A percentile compares a stretch with the other conserved stretches of the same genome.
phyloP scores from a whole-genome alignment of 2,113 vertebrate genomes.

The Conger conger region DNA sequence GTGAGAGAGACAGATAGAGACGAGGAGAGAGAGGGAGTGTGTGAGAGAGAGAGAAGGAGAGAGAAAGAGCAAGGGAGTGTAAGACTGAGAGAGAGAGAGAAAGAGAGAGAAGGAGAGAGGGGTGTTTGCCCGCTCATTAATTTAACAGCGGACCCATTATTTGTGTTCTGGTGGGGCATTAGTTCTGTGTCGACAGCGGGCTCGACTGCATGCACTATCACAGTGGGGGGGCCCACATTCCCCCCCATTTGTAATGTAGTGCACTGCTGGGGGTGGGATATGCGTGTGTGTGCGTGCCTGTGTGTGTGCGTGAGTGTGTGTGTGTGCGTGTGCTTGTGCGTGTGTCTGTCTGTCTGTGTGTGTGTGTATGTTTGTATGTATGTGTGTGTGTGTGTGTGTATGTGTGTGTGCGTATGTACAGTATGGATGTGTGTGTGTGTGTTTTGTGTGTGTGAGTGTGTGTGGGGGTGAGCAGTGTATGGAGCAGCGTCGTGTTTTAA shows the following conservation, averaged over 20 bases:
- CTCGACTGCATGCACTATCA: constrained; percentile 51
- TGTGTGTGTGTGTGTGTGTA: neutral
- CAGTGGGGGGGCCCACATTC: constrained; percentile 49
- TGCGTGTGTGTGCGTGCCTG: neutral
- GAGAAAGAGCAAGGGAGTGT: constrained; percentile 4
- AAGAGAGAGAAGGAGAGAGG: constrained; percentile 49
- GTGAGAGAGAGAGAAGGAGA: neutral
- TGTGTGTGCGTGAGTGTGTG: neutral
- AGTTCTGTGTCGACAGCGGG: constrained; percentile 49
- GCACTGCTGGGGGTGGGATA: constrained; percentile 36
- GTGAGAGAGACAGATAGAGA: constrained; percentile 4
- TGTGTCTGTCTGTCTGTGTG: constrained; percentile 8
- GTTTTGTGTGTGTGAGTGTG: neutral
- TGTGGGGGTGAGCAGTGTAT: neutral
- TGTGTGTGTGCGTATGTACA: too few relatives aligned
- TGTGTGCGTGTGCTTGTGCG: neutral
- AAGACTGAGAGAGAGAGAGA: constrained; percentile 15
- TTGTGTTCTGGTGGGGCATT: constrained; percentile 66
- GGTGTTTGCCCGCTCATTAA: constrained; percentile 62
- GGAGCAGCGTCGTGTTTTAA: constrained; percentile 25
- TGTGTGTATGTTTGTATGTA: neutral
- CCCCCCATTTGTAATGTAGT: constrained; percentile 55
- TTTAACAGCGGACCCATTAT: constrained; percentile 61
- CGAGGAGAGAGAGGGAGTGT: constrained; percentile 6
- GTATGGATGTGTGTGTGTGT: neutral